phyloP scores from a whole-genome alignment of 2,888 invertebrate species.

The Nephrotoma appendiculata region DNA sequence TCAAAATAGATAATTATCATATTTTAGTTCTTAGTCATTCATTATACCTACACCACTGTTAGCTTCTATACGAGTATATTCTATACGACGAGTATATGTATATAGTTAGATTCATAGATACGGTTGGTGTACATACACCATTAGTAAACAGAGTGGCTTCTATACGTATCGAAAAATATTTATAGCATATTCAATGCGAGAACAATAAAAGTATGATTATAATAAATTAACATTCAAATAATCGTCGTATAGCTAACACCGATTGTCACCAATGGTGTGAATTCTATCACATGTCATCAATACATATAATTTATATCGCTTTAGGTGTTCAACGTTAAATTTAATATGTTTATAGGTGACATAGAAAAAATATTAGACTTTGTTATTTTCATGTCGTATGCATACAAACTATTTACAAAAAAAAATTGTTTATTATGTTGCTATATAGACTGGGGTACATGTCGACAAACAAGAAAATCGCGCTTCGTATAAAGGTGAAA shows the following conservation, averaged over 20 bases:
- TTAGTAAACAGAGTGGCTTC: not conserved
- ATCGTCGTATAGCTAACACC: slow-evolving; percentile 4
- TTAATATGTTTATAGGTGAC: not conserved
- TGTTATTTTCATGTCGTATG: not conserved
- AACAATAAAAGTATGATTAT: not conserved
- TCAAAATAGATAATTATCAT: not conserved
- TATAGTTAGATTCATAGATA: not conserved
- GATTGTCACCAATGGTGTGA: slow-evolving; percentile 7
- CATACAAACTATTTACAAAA: not conserved
- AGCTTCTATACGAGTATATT: not conserved
- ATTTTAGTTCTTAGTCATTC: not conserved
- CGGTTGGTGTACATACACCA: not conserved
- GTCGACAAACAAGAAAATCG: not conserved
- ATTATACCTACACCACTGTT: not conserved
- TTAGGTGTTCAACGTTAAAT: not conserved
- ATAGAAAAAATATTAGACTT: not conserved
- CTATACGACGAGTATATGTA: no score
- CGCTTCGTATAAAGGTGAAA: not conserved
- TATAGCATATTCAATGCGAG: not conserved
- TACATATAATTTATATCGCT: not conserved
- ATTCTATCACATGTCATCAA: slow-evolving; percentile 4
- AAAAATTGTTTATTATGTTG: not conserved
- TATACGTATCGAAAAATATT: not conserved
- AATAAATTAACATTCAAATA: slow-evolving; percentile 2
- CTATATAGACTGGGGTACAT: not conserved